Evolutionary conservation across 2,797 vertebrate species (phyloP), one percentile per base, ranked within the genome.

Genomic region (Galago senegalensis): DNA sequence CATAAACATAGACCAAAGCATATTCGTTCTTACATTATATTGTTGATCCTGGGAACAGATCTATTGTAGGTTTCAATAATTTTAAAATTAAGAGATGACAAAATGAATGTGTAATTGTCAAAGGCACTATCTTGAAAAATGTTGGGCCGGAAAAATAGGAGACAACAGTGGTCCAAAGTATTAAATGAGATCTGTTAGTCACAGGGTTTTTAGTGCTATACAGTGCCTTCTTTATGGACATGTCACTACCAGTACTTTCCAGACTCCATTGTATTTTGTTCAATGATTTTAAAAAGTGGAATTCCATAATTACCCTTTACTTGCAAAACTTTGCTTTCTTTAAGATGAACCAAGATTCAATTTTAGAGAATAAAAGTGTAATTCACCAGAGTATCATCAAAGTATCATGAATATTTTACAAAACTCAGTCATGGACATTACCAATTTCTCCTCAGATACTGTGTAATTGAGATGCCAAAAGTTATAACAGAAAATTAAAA

Each of bases 381-480:
- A 79, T 83, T 91, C 53, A 76, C 75, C 75, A 75, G 31, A 43
- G 17, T 65, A 75, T 86, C 65, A 89, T 53, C 53, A 92, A 85
- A 73, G 37, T 87, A 81, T 92, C 49, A 69, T 67, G 53, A 91
- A 58, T 83, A 77, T 73, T 85, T 89, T 86, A 92, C n/a, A 89
- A 89, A 92, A 60, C 13, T 85, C 18, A 75, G 40, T 53, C 58
- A 53, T 43, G n/a, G 18, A 13, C 37, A 75, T 13, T 37, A 31
- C 7, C 53, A 21, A 73, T 85, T 92, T 81, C 49, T 77, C n/a
- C 72, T 89, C 14, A 17, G 49, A 61, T 96, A 13, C 21, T 79
- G 8, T 60, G 67, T 80, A 37, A 69, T 2, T 84, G 56, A 80
- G 65, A 75, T 75, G 58, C 13, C 20, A 0, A 23, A 76, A 75